Evolutionary conservation across 2,888 invertebrate genomes (phyloP), one percentile per base, ranked within the genome.

Genomic region (Andrena minutula): DNA sequence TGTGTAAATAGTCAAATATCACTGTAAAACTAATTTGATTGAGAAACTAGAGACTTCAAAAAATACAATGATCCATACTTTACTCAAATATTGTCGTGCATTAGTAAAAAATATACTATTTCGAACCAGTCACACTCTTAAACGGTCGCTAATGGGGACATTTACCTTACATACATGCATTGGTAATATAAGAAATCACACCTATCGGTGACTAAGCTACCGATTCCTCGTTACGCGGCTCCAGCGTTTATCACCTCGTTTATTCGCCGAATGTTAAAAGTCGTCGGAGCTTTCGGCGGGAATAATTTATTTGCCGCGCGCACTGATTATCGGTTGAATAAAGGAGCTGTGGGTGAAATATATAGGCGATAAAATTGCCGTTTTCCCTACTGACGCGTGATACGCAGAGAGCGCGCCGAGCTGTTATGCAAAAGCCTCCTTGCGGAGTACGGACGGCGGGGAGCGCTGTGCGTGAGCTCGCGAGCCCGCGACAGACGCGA

Each of bases 401-500:
- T 12, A 2, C 26, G 47, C 16, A 5, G 3, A 12, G 16, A 41
- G 12, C 20, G 61, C 64, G 20, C 26, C 71, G 71, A 20, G 53
- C 32, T 47, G 66, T 79, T 79, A 79, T n/a, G 78, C 70, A 61
- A 58, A 64, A n/a, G 70, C 47, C 49, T 58, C 32, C 60, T 58
- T 7, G n/a, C n/a, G n/a, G n/a, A n/a, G n/a, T n/a, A 53, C 63
- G 16, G 23, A 35, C 16, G 58, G 53, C 64, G 30, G 61, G 41
- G 4, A 41, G 12, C 41, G 41, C 41, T 1, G 35, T n/a, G 63
- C 32, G 28, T 7, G 73, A 12, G 41, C 47, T 7, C n/a, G 8
- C 10, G n/a, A 56, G 6, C 56, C 35, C 51, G 12, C 28, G 23
- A 26, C 12, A 12, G 28, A 53, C 35, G 30, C 73, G 60, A 58